phyloP scores from a whole-genome alignment of 2,797 vertebrate genomes.

The Numenius phaeopus region DNA sequence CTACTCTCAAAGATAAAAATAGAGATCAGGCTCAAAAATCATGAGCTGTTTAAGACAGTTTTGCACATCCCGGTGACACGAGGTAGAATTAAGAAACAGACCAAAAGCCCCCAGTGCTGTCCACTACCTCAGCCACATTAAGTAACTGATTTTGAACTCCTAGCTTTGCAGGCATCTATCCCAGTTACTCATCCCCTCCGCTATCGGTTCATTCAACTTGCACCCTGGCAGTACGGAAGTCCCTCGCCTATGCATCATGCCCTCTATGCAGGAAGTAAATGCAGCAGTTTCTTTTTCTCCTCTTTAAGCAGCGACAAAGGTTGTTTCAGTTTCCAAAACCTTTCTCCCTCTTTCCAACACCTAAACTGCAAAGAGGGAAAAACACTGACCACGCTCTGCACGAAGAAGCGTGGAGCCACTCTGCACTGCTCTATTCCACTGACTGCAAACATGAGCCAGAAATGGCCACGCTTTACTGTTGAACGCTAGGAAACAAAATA shows the following conservation, averaged over 20 bases:
- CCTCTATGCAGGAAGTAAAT: not conserved
- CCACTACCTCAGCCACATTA: not conserved
- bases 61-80: not conserved
- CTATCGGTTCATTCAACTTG: not conserved
- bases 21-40: slow-evolving; percentile 41
- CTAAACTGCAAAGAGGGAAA: not conserved
- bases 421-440: not conserved
- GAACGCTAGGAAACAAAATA: not conserved
- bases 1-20: slow-evolving; percentile 52
- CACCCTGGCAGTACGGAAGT: not conserved
- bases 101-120: not conserved
- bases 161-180: not conserved
- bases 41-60: slow-evolving; percentile 49
- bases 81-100: not conserved
- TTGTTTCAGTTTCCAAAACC: not conserved
- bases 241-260: not conserved
- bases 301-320: not conserved
- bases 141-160: not conserved
- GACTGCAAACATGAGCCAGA: rapidly evolving
- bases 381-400: not conserved
- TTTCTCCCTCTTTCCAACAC: not conserved
- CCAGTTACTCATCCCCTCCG: not conserved
- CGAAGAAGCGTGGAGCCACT: not conserved
- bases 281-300: not conserved
- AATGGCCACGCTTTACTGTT: rapidly evolving